These are phyloP conservation scores for Bombus difficillimus DNA, from an alignment of 1,140 invertebrate species.

Conservation along the genomic window DNA sequence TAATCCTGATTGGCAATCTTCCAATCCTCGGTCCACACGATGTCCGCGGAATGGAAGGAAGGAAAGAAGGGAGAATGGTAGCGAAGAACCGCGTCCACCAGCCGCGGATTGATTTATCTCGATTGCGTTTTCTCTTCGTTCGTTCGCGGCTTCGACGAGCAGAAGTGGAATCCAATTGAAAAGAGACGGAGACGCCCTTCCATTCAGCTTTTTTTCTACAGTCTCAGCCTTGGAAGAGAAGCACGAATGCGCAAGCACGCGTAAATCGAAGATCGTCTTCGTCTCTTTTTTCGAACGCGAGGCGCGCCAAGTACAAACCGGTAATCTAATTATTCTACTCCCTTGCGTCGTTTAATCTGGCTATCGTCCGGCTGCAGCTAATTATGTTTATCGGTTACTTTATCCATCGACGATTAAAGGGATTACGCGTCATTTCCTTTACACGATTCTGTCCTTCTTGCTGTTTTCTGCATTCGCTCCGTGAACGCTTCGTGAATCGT, in stretches of 20 bases:
- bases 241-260: neutral
- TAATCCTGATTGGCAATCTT: constrained; percentile 45
- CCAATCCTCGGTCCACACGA: constrained; percentile 22
- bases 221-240: neutral
- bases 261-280: neutral
- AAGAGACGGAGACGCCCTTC: too few relatives aligned
- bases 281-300: neutral
- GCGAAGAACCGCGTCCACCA: constrained; percentile 30
- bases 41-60: constrained; percentile 14
- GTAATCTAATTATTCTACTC: constrained; percentile 43
- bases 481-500: neutral
- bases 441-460: too few relatives aligned
- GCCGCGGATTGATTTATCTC: constrained; percentile 47
- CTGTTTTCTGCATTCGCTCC: neutral
- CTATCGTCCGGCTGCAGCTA: neutral
- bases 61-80: constrained; percentile 14
- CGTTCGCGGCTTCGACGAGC: neutral
- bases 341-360: neutral
- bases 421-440: neutral
- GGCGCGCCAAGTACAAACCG: constrained; percentile 36
- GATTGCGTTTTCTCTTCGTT: constrained; percentile 35
- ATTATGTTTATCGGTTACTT: constrained; percentile 34
- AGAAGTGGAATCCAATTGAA: neutral
- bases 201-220: constrained; percentile 31
- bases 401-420: neutral